Evolutionary conservation across 2,888 invertebrate genomes (phyloP).

Genomic region (Pedicia rivosa): DNA sequence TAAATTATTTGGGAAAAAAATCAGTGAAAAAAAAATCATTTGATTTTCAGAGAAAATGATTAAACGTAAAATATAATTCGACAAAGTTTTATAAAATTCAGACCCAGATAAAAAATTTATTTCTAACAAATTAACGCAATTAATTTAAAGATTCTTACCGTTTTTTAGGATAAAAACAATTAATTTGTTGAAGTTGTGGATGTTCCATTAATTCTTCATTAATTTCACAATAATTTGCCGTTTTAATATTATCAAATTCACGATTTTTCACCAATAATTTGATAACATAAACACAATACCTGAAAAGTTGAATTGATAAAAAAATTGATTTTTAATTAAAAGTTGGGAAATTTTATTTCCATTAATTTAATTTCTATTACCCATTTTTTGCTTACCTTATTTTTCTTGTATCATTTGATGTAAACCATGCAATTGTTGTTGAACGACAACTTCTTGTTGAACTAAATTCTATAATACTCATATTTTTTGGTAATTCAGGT

Average conservation of each 20-base stretch:
- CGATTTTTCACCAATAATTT: constrained; percentile 26
- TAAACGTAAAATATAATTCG: no score
- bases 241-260: constrained; percentile 25
- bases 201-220: constrained; percentile 20
- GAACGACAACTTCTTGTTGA: constrained; percentile 34
- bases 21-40: no score
- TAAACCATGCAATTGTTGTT: constrained; percentile 40
- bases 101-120: no score
- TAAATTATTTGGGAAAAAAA: no score
- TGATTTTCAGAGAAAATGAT: no score
- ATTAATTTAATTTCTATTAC: no score
- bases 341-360: not conserved
- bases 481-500: constrained; percentile 36
- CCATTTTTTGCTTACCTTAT: constrained; percentile 22
- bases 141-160: constrained; percentile 20
- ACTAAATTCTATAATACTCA: constrained; percentile 34
- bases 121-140: no score
- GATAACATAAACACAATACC: constrained; percentile 29
- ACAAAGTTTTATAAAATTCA: no score
- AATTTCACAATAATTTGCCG: constrained; percentile 27
- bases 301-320: constrained; percentile 10
- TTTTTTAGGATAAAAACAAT: constrained; percentile 22
- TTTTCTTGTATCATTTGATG: constrained; percentile 32
- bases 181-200: constrained; percentile 24
- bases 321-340: not conserved